These are phyloP conservation scores for Yponomeuta plumbellus DNA, from an alignment of 2,888 invertebrate genomes.

Conservation along the genomic window DNA sequence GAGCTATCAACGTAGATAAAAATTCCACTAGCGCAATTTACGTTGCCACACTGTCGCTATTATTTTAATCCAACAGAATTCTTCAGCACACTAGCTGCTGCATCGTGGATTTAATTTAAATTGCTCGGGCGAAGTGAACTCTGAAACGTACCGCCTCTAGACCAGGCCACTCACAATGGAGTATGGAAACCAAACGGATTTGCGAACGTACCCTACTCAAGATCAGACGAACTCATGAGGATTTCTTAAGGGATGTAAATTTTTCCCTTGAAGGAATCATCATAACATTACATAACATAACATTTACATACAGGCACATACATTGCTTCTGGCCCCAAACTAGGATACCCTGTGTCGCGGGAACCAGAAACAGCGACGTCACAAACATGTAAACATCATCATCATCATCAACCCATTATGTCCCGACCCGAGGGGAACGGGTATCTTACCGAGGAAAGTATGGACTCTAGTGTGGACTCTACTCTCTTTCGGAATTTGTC, in stretches of 20 bases:
- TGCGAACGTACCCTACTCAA: background rate
- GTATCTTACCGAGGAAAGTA: too few relatives aligned
- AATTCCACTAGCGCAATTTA: background rate
- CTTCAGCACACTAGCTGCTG: background rate
- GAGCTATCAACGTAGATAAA: background rate
- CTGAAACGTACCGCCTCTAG: background rate
- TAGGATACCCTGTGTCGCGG: too few relatives aligned
- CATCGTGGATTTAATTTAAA: constrained; percentile 2
- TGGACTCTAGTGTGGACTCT: background rate
- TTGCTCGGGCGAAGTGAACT: background rate
- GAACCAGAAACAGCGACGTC: too few relatives aligned
- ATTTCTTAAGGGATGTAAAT: background rate
- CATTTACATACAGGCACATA: too few relatives aligned
- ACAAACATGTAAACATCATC: too few relatives aligned
- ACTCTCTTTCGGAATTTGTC: background rate
- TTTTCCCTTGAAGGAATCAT: too few relatives aligned
- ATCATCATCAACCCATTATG: too few relatives aligned
- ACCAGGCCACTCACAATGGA: background rate
- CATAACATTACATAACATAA: too few relatives aligned
- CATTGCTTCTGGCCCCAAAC: too few relatives aligned
- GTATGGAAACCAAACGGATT: background rate
- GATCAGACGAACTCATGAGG: background rate
- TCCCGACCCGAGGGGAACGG: too few relatives aligned
- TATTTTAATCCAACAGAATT: constrained; percentile 1
- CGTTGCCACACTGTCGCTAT: background rate